Percentiles rank a stretch among this genome's conserved stretches.
Conservation (phyloP, 2,888 invertebrate species). For the Drosophila meridionalis region DNA sequence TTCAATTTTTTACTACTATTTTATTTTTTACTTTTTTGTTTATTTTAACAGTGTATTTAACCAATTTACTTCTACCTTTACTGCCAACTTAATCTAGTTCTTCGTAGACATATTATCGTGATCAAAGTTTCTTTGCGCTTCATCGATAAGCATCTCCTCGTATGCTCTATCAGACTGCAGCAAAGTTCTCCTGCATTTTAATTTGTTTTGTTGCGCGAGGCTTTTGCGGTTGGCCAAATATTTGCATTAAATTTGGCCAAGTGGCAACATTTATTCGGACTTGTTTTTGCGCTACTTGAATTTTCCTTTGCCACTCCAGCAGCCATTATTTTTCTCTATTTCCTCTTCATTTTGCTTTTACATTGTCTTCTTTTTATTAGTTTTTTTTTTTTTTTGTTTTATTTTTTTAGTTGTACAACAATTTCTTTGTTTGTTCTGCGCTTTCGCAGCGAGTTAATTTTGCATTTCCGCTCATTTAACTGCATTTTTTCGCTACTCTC, state of each 20-base stretch:
- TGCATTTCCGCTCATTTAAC: constrained; percentile 81
- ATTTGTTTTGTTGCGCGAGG: constrained; percentile 17
- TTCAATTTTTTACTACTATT: too few relatives aligned
- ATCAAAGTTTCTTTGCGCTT: neutral
- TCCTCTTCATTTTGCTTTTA: constrained; percentile 64
- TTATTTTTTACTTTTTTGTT: too few relatives aligned
- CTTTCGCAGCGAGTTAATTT: constrained; percentile 80
- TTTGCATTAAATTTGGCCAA: constrained; percentile 79
- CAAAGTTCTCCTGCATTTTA: constrained; percentile 4
- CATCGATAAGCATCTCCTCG: constrained; percentile 1
- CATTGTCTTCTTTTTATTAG: constrained; percentile 34
- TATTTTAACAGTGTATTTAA: too few relatives aligned
- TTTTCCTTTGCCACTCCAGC: constrained; percentile 16
- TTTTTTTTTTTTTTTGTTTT: neutral
- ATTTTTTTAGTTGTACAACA: constrained; percentile 62
- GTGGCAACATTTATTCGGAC: constrained; percentile 69
- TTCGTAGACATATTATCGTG: neutral
- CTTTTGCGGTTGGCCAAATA: constrained; percentile 67
- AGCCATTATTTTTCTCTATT: constrained; percentile 54
- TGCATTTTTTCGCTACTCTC: constrained; percentile 53
- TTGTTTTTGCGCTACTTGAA: constrained; percentile 7
- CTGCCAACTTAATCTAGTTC: too few relatives aligned
- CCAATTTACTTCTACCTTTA: too few relatives aligned
- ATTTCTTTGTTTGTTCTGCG: constrained; percentile 77
- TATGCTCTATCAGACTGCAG: neutral